Base-by-base conservation (phyloP, 2,113 vertebrate species). In the Acrocephalus arundinaceus region DNA sequence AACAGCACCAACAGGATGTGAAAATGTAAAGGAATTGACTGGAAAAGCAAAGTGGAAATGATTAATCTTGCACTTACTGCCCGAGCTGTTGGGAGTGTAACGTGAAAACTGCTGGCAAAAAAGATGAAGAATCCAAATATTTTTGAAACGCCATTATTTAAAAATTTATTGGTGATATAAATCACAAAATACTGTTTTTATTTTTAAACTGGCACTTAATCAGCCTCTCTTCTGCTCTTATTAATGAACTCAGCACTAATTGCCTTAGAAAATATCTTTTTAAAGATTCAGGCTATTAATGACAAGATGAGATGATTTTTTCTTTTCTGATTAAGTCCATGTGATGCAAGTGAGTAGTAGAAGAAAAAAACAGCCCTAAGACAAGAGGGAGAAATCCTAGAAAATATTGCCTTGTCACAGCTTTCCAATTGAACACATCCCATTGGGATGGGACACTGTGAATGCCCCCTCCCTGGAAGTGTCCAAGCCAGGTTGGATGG, bases 201-300 rank as follows among this genome's bases (percentile, higher is more conserved):
- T 96, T 96, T 95, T 97, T 80, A 95, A 94, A 85, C 63, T 76
- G 39, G 65, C 51, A 84, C 75, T 92, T 94, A 89, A 95, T 96
- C 91, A 96, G 85, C 22, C 79, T 71, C 79, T 93, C 68, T 77
- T 92, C 45, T 93, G 55, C 24, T 25, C 73, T 93, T 89, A 92
- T 72, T 92, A 95, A 88, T 89, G 61, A 79, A 63, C 55, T 92
- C 72, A 65, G 68, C 25, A 33, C 77, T 89, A 90, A 92, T 61
- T 92, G 72, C 75, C 65, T 91, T 80, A 74, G 74, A 93, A 92
- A 94, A 61, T 59, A 63, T 57, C 46, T 79, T 94, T 67, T 49
- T 86, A 88, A 95, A 91, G 80, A 95, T 63, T n/a, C 55, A 87
- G 61, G 55, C 75, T 94, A 94, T 87, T 96, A 96, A 90, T 57